Conservation (phyloP, 92 coral and sea anemone species). For the Epizoanthus illoricatus region DNA sequence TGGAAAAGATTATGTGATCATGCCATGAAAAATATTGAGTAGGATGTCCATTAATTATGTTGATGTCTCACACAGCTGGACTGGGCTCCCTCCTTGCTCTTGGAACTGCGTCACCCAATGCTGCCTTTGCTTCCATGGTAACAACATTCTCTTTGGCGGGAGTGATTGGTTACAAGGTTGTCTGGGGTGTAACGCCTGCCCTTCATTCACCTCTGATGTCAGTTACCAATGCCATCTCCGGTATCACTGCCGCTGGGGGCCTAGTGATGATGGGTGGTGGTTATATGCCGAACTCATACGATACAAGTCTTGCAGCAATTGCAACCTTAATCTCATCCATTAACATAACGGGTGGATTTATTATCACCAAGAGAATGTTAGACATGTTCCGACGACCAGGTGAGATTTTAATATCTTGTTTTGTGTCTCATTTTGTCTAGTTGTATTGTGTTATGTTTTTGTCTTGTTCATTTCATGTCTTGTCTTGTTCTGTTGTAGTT, state of each 20-base stretch:
- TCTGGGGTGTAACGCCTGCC: conserved; percentile 98
- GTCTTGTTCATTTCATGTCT: no score
- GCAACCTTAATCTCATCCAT: conserved; percentile 93
- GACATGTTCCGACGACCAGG: conserved; percentile 99
- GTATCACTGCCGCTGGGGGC: conserved; percentile 99
- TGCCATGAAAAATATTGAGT: no score
- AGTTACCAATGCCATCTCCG: conserved; percentile 97
- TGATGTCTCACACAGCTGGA: conserved; percentile 57
- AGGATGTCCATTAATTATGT: not conserved
- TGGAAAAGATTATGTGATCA: no score
- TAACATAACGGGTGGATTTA: conserved; percentile 97
- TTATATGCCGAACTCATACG: conserved; percentile 70
- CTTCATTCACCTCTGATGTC: conserved; percentile 99
- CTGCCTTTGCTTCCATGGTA: conserved; percentile 97
- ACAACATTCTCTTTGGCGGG: conserved; percentile 98
- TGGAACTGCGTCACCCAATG: conserved; percentile 84
- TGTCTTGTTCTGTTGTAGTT: no score
- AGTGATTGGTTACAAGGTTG: conserved; percentile 99
- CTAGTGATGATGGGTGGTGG: conserved; percentile 98
- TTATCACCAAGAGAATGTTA: conserved; percentile 97
- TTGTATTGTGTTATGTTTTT: not conserved
- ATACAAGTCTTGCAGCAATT: conserved; percentile 85
- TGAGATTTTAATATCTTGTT: conserved; percentile 1
- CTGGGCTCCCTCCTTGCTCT: conserved; percentile 84
- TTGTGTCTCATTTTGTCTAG: no score